A percentile compares a stretch with the other conserved stretches of the same genome.
phyloP scores from a whole-genome alignment of 2,113 vertebrate species.

The Spheniscus mendiculus region DNA sequence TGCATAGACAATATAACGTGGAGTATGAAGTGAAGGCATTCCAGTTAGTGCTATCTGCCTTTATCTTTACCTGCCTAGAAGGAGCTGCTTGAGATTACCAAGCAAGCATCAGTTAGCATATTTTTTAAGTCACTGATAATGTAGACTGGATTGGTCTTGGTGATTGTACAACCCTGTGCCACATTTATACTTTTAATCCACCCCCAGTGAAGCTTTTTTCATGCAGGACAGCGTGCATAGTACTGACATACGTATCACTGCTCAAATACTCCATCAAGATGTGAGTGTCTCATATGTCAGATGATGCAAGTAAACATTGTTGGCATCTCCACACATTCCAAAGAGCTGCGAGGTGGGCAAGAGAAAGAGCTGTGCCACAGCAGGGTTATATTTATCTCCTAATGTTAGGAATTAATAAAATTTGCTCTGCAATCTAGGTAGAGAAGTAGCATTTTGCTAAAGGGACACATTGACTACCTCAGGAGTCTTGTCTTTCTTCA shows the following conservation, averaged over 20 bases:
- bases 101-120: background rate
- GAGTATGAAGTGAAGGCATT: background rate
- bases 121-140: background rate
- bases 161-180: background rate
- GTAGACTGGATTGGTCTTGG: background rate
- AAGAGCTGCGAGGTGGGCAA: background rate
- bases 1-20: fast-evolving
- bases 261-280: background rate
- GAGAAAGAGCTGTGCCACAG: background rate
- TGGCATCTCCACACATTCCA: background rate
- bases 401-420: background rate
- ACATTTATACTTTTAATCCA: background rate
- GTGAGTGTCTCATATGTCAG: background rate
- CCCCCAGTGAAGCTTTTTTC: background rate
- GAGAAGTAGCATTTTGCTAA: background rate
- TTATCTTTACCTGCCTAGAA: background rate
- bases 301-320: background rate
- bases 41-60: background rate
- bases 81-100: background rate
- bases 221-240: fast-evolving
- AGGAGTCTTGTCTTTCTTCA: background rate
- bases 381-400: fast-evolving
- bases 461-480: background rate
- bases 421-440: background rate
- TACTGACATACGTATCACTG: background rate